phyloP scores from a whole-genome alignment of 2,797 vertebrate genomes.

The Enoplosus armatus region DNA sequence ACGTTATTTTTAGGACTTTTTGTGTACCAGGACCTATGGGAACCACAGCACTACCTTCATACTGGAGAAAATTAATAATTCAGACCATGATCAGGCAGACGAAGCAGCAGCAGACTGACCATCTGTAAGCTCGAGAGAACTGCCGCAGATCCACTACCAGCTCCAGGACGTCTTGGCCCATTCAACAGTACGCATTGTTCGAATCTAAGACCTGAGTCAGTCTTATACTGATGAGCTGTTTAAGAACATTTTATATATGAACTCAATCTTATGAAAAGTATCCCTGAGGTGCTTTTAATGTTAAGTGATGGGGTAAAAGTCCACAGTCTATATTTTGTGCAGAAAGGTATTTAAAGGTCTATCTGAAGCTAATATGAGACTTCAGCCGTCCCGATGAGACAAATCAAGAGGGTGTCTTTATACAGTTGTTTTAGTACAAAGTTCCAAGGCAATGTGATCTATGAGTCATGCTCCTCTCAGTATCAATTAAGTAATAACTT shows the following conservation, averaged over 20 bases:
- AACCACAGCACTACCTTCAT: background rate
- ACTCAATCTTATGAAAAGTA: too few relatives aligned
- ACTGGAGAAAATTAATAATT: conserved; percentile 52
- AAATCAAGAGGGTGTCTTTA: background rate
- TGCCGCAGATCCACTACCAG: background rate
- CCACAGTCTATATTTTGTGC: background rate
- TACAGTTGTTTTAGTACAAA: background rate
- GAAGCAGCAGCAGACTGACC: conserved; percentile 38
- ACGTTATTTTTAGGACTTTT: background rate
- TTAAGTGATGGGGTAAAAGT: background rate
- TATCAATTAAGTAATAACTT: too few relatives aligned
- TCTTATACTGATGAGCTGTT: too few relatives aligned
- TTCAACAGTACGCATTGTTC: background rate
- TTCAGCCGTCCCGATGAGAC: background rate
- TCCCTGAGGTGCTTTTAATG: too few relatives aligned
- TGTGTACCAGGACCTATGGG: conserved; percentile 15
- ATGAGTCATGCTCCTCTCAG: too few relatives aligned
- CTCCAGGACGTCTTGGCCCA: background rate
- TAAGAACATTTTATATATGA: background rate
- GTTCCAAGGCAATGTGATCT: too few relatives aligned
- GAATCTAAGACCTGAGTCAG: background rate
- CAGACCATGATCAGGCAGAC: conserved; percentile 5
- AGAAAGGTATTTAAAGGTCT: background rate
- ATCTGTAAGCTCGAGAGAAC: conserved; percentile 35
- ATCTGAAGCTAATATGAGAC: background rate